A percentile compares a stretch with the other conserved stretches of the same genome.
These are phyloP conservation scores for Lutjanus erythropterus DNA, from an alignment of 2,113 vertebrate genomes.

Conservation along the genomic window DNA sequence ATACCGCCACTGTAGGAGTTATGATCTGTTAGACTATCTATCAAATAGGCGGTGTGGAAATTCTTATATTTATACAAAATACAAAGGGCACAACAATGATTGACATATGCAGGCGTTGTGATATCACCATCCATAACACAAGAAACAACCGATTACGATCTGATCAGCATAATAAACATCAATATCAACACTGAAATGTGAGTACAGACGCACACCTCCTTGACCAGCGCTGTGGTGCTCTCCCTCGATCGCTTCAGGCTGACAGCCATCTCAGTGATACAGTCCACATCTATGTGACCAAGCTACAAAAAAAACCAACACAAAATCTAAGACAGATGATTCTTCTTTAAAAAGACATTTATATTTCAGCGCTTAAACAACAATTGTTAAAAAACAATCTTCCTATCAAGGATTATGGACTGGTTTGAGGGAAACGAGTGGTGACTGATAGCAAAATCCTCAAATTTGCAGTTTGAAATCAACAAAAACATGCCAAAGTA, in stretches of 20 bases:
- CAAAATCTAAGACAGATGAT: slow-evolving; percentile 10
- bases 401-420: neutral
- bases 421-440: neutral
- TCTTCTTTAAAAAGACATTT: neutral
- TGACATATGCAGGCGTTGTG: neutral
- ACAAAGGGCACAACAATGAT: neutral
- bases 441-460: neutral
- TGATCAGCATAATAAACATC: neutral
- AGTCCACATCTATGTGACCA: slow-evolving; percentile 93
- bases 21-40: slow-evolving; percentile 1
- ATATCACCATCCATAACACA: neutral
- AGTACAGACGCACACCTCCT: slow-evolving; percentile 81
- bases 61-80: neutral
- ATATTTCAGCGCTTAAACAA: neutral
- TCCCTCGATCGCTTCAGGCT: slow-evolving; percentile 87
- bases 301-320: slow-evolving; percentile 80
- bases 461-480: neutral
- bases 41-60: neutral
- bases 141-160: neutral
- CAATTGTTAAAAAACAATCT: neutral
- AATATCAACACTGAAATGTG: neutral
- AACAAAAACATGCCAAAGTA: neutral
- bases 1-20: slow-evolving; percentile 89
- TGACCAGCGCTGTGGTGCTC: slow-evolving; percentile 86
- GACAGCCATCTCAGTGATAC: slow-evolving; percentile 92